Conservation (phyloP, 2,888 invertebrate species). For the Trachelus stipa region DNA sequence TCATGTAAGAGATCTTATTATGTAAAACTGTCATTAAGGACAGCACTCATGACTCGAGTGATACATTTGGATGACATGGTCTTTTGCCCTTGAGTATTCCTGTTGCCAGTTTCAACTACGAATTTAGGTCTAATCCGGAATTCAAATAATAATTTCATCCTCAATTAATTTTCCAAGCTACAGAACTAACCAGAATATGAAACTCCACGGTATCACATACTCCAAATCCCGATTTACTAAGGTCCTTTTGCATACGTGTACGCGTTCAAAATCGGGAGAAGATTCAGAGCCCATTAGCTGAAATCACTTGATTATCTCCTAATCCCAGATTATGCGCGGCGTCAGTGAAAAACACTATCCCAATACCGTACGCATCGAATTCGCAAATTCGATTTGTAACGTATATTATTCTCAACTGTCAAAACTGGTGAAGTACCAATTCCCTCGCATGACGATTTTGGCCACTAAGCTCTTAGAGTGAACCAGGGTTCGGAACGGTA, state of each 20-base stretch:
- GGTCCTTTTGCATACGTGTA: neutral
- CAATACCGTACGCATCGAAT: neutral
- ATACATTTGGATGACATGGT: neutral
- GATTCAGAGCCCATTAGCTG: neutral
- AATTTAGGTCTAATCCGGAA: neutral
- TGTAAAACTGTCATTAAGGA: neutral
- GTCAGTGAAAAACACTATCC: neutral
- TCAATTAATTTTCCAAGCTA: too few species aligned
- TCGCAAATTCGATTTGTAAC: neutral
- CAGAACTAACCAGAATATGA: too few species aligned
- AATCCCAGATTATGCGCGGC: neutral
- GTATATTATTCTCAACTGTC: too few species aligned
- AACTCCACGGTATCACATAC: too few species aligned
- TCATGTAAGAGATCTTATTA: neutral
- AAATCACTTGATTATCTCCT: neutral
- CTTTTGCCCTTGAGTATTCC: too few species aligned
- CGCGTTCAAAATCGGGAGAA: neutral
- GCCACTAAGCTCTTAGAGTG: too few species aligned
- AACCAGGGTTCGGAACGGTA: too few species aligned
- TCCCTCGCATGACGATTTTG: too few species aligned
- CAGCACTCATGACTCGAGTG: neutral
- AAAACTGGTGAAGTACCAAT: too few species aligned
- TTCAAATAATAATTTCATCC: neutral
- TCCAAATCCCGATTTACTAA: neutral
- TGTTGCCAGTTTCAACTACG: too few species aligned